Evolutionary conservation across 2,797 vertebrate species (phyloP).

Genomic region (Ctenopoma kingsleyae): DNA sequence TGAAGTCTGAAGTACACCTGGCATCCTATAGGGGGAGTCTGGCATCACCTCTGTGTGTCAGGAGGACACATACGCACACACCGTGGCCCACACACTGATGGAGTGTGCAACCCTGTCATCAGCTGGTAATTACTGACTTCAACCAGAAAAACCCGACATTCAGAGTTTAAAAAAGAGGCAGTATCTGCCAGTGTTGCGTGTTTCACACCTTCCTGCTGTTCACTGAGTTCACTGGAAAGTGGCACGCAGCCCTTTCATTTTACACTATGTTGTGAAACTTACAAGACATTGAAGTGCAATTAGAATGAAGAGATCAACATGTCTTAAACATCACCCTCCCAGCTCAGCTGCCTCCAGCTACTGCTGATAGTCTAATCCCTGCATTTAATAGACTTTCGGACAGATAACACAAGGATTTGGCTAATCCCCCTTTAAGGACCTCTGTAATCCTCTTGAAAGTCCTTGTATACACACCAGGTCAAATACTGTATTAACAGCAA

Average conservation of each 20-base stretch:
- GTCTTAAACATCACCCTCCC: conserved; percentile 43
- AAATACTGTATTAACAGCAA: conserved; percentile 74
- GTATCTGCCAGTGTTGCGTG: conserved; percentile 38
- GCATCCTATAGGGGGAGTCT: conserved; percentile 85
- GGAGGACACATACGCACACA: conserved; percentile 22
- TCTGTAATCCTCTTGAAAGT: conserved; percentile 79
- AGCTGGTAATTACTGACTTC: conserved; percentile 73
- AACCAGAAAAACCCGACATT: conserved; percentile 50
- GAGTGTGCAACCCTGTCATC: conserved; percentile 72
- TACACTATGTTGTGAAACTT: conserved; percentile 52
- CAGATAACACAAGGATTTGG: conserved; percentile 75
- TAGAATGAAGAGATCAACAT: conserved; percentile 40
- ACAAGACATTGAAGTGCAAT: conserved; percentile 50
- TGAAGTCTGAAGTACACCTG: conserved; percentile 62
- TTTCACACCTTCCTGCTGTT: conserved; percentile 35
- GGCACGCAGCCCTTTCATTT: conserved; percentile 36
- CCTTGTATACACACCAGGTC: conserved; percentile 75
- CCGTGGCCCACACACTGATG: conserved; percentile 68
- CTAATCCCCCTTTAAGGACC: conserved; percentile 77
- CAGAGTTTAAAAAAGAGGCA: conserved; percentile 17
- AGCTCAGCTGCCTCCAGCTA: conserved; percentile 50
- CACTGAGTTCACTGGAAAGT: conserved; percentile 26
- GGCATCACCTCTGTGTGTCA: conserved; percentile 73
- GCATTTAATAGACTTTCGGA: conserved; percentile 53
- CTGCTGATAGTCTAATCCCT: conserved; percentile 58